A percentile compares a stretch with the other conserved stretches of the same genome.
Conservation (phyloP, 2,113 vertebrate genomes). For the Python bivittatus region DNA sequence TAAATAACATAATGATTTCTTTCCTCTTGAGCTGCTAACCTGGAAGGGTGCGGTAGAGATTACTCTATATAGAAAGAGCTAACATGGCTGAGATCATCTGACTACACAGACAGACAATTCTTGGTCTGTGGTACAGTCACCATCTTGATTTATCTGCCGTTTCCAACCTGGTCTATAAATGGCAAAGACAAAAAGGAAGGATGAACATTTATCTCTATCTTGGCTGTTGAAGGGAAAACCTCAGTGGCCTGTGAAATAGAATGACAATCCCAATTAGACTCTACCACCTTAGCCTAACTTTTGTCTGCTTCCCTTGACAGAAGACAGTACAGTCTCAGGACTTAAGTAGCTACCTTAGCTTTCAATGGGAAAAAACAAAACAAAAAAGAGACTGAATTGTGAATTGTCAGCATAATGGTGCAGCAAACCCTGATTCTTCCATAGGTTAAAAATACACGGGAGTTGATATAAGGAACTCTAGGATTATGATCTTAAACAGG, state of each 20-base stretch:
- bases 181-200: neutral
- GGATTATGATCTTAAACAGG: too few species aligned
- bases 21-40: neutral
- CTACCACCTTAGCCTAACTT: neutral
- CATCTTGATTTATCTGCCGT: neutral
- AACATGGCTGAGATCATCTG: neutral
- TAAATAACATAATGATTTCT: neutral
- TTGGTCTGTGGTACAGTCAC: neutral
- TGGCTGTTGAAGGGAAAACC: neutral
- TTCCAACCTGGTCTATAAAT: neutral
- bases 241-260: neutral
- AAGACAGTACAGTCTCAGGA: neutral
- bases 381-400: too few species aligned
- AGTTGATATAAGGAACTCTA: too few species aligned
- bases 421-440: too few species aligned
- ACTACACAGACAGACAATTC: too few species aligned
- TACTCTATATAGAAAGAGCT: neutral
- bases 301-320: neutral
- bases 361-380: too few species aligned
- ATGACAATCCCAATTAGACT: neutral
- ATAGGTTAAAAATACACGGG: too few species aligned
- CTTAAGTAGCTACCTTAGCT: too few species aligned
- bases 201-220: too few species aligned
- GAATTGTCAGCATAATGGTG: too few species aligned
- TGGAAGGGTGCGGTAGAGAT: neutral